A percentile compares a stretch with the other conserved stretches of the same genome.
Conservation (phyloP, 1,140 invertebrate genomes). For the Triops longicaudatus region DNA sequence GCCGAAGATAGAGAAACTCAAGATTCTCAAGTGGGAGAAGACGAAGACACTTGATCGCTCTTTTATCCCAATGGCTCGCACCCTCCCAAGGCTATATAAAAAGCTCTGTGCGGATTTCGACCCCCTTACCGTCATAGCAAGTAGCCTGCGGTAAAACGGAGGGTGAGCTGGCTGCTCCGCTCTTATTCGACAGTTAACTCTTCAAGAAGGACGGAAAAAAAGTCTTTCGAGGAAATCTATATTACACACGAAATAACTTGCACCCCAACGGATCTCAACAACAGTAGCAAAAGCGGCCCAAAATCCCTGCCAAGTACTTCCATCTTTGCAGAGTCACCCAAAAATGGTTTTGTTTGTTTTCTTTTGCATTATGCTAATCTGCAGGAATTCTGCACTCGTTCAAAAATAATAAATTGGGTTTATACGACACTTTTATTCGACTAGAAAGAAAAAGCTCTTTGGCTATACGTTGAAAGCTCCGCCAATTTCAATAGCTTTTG, state of each 20-base stretch:
- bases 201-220: not conserved
- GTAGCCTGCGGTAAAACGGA: not conserved
- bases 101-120: not conserved
- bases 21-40: not conserved
- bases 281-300: not conserved
- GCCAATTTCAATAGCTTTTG: too few relatives aligned
- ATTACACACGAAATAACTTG: not conserved
- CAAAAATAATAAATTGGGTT: too few relatives aligned
- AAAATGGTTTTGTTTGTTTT: not conserved
- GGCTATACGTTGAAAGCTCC: too few relatives aligned
- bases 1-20: not conserved
- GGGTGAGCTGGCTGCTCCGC: not conserved
- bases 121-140: not conserved
- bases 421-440: too few relatives aligned
- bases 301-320: not conserved
- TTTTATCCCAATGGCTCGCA: not conserved
- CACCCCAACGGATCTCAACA: not conserved
- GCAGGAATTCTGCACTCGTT: not conserved
- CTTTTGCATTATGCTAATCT: not conserved
- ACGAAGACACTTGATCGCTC: slow-evolving; percentile 11
- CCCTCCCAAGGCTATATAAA: not conserved
- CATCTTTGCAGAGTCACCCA: too few relatives aligned
- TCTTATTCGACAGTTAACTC: slow-evolving; percentile 8
- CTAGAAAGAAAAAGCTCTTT: too few relatives aligned
- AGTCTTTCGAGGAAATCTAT: not conserved